Evolutionary conservation across 2,888 invertebrate genomes (phyloP), one percentile per base, ranked within the genome.

Genomic region (Ctenicera cuprea): DNA sequence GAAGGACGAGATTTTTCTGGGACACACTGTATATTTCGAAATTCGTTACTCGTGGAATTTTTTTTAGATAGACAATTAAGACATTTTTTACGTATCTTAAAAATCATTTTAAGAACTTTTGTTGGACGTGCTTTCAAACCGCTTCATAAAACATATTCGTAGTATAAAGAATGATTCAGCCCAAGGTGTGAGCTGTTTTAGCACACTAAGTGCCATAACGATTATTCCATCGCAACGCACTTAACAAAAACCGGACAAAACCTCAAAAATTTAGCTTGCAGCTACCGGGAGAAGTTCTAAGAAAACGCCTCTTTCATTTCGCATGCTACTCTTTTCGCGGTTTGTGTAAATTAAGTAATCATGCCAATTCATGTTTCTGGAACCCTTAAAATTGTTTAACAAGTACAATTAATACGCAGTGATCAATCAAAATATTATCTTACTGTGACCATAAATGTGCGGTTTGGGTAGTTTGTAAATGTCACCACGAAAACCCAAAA

Each of bases 361-460:
- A 50, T 11, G 12, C 20, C 50, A 8, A 50, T 22, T 18, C 12
- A 3, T 20, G 50, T 50, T 50, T 18, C 22, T 11, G 7, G 14
- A 41, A n/a, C n/a, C n/a, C 14, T 7, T 14, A 41, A n/a, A 41
- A 41, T 41, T 50, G 22, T 50, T 22, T 12, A 22, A 50, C 20
- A 50, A 9, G 12, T 50, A 50, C 50, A 50, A 50, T 22, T 12
- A 22, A 50, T 50, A 3, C 12, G 12, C 0, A 22, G 50, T 12
- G 50, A 50, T 50, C 50, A 50, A 50, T 50, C 50, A 50, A 50
- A 50, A 50, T 20, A 50, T 50, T 50, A 50, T 50, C 50, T 50
- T 1, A n/a, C 14, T 33, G 14, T 57, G 57, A 8, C 14, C 14
- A 7, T 37, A 14, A 37, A 16, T n/a, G n/a, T 57, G 57, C 16